Evolutionary conservation across 1,140 invertebrate species (phyloP), one percentile per base, ranked within the genome.

Genomic region (Aphaenogaster floridana): DNA sequence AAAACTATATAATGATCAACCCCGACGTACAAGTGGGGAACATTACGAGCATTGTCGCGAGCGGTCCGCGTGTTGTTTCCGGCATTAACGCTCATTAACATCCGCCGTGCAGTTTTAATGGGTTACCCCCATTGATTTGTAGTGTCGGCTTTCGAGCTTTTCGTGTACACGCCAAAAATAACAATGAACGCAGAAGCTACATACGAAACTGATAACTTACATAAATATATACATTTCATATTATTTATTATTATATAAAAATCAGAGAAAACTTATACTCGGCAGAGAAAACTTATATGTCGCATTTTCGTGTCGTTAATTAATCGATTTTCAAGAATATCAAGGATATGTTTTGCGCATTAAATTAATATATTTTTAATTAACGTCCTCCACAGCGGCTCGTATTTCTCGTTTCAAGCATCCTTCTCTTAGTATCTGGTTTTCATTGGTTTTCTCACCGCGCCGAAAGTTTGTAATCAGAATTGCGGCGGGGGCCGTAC

Each of bases 1-100:
- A 13, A 63, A 80, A 69, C 72, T 45, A 71, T 57, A 69, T 74
- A 86, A 89, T 89, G 84, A 90, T 89, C 72, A 34, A 66, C 64
- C 52, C 36, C 54, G 48, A 59, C 66, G 64, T 50, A 34, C 78
- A 39, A 66, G 68, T 80, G 69, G 42, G 48, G 74, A 48, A 45
- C 68, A 42, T 83, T 21, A 54, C 52, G 42, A 28, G 17, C 39
- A 8, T 69, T 76, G 50, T 71, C 48, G 77, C 57, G 2, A 52
- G 13, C 28, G n/a, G 11, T 52, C 74, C 68, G 68, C 88, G 84
- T 71, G 80, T 72, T 83, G 42, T 45, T 81, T 63, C 42, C 36
- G n/a, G 34, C 71, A 83, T 90, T 90, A 90, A 90, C 84, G 88
- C 34, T 90, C 88, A 87, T 90, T 90, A 90, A 90, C 89, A 89